phyloP scores from a whole-genome alignment of 2,113 vertebrate species.

The Redunca redunca region DNA sequence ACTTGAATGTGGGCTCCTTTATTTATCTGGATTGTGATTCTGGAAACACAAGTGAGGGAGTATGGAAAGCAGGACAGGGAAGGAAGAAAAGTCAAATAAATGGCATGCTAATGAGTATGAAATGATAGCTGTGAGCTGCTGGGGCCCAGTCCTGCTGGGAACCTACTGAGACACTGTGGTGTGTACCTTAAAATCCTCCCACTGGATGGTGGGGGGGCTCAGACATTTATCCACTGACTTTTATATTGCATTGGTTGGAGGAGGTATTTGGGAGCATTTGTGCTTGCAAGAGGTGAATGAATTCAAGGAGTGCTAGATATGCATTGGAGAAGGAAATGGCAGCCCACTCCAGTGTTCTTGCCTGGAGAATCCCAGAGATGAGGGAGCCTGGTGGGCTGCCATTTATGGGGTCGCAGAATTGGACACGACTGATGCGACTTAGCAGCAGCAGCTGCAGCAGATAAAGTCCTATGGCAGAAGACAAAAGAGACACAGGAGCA shows the following conservation, averaged over 20 bases:
- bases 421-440: accelerated
- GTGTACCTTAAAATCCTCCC: neutral
- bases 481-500: neutral
- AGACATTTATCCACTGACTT: neutral
- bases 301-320: neutral
- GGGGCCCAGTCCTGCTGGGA: neutral
- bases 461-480: neutral
- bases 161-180: neutral
- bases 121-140: neutral
- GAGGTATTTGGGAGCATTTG: neutral
- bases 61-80: neutral
- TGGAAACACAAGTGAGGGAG: neutral
- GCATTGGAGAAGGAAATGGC: too few relatives aligned
- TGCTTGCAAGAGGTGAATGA: too few relatives aligned
- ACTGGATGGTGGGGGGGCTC: neutral
- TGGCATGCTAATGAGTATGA: neutral
- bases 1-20: neutral
- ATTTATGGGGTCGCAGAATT: accelerated
- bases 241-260: neutral
- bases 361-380: too few relatives aligned
- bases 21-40: neutral
- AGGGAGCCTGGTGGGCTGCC: too few relatives aligned
- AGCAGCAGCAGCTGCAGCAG: too few relatives aligned
- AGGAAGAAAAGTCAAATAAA: neutral
- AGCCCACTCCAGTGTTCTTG: too few relatives aligned